Conservation (phyloP, 2,797 vertebrate genomes). For the Pachyuromys duprasi region DNA sequence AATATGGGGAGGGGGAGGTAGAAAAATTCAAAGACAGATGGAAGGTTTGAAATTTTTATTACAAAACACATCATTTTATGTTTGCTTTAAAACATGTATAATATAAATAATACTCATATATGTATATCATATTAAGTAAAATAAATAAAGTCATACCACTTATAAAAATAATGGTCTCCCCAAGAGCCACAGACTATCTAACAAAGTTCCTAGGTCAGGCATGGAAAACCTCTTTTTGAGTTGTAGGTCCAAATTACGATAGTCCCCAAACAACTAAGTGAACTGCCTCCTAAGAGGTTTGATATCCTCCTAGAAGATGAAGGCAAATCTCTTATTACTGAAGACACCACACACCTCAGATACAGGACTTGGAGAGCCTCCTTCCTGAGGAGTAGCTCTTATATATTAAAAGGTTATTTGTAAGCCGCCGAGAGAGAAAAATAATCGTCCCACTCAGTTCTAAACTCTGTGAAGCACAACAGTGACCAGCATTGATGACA, state of each 20-base stretch:
- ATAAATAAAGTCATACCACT: not conserved
- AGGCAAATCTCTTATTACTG: not conserved
- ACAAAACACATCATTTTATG: not conserved
- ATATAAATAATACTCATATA: not conserved
- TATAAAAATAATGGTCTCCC: not conserved
- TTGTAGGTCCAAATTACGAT: not conserved
- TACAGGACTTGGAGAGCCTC: not conserved
- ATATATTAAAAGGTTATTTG: not conserved
- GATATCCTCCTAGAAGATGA: not conserved
- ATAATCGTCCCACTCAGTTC: not conserved
- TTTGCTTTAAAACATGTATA: not conserved
- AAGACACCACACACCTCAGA: not conserved
- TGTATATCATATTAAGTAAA: not conserved
- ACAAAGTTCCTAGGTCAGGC: not conserved
- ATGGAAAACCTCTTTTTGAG: not conserved
- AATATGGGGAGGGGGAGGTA: not conserved
- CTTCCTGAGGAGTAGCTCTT: not conserved
- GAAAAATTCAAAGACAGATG: not conserved
- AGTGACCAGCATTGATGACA: not conserved
- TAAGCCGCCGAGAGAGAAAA: not conserved
- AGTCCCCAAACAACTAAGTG: not conserved
- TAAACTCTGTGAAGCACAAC: not conserved
- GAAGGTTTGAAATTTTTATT: not conserved
- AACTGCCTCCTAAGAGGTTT: not conserved
- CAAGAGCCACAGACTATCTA: not conserved